phyloP scores from a whole-genome alignment of 2,113 vertebrate species.

The Bos taurus region ARS-UCD2.0 NC_037334.1:49069001-49069500 shows the following conservation, averaged over 20 bases:
- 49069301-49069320: neutral
- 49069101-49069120: neutral
- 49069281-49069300: neutral
- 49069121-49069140: neutral
- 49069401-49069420: conserved; percentile 55
- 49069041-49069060: neutral
- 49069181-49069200: conserved; percentile 48
- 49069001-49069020: neutral
- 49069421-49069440: conserved; percentile 22
- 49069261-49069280: neutral
- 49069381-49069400: neutral
- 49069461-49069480: neutral
- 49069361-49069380: conserved; percentile 53
- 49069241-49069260: neutral
- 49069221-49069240: neutral
- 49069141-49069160: neutral
- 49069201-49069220: neutral
- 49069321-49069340: neutral
- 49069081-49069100: neutral
- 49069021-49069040: neutral
- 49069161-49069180: conserved; percentile 14
- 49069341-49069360: neutral
- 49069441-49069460: neutral
- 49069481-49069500: conserved; percentile 5
- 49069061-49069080: neutral